phyloP scores from a whole-genome alignment of 2,113 vertebrate species.

The Odontesthes bonariensis region DNA sequence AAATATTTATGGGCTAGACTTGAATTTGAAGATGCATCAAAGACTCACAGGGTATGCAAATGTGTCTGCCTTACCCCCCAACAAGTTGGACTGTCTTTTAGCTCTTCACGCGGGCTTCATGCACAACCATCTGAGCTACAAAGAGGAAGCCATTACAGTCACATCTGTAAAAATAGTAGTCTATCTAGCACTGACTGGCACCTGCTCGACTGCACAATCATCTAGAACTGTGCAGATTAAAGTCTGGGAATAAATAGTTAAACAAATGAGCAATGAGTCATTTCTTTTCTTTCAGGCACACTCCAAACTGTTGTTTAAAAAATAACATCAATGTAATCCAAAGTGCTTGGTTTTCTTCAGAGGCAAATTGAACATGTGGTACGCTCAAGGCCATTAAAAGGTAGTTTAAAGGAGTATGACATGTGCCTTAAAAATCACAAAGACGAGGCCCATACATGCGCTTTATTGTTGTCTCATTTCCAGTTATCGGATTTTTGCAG shows the following conservation, averaged over 20 bases:
- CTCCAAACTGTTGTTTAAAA: slow-evolving; percentile 20
- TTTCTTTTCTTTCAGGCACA: background rate
- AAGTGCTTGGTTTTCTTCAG: background rate
- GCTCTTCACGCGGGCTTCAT: slow-evolving; percentile 47
- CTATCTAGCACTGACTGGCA: slow-evolving; percentile 34
- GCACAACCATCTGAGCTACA: slow-evolving; percentile 32
- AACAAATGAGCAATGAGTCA: slow-evolving; percentile 15
- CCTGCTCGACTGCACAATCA: slow-evolving; percentile 44
- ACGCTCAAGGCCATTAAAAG: too few species aligned
- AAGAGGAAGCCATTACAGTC: slow-evolving; percentile 60
- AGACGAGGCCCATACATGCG: background rate
- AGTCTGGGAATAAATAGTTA: slow-evolving; percentile 7
- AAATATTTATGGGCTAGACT: slow-evolving; percentile 87
- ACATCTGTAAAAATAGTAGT: slow-evolving; percentile 43
- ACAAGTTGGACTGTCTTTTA: slow-evolving; percentile 79
- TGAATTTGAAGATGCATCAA: slow-evolving; percentile 85
- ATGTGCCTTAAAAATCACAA: background rate
- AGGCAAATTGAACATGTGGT: too few species aligned
- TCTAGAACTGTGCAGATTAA: slow-evolving; percentile 5
- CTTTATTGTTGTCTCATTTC: background rate
- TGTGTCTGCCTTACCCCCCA: slow-evolving; percentile 79
- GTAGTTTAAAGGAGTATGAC: background rate
- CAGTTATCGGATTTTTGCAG: background rate
- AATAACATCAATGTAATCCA: background rate
- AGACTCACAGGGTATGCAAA: slow-evolving; percentile 84